phyloP scores from a whole-genome alignment of 2,113 vertebrate genomes.

The Butorides virescens region DNA sequence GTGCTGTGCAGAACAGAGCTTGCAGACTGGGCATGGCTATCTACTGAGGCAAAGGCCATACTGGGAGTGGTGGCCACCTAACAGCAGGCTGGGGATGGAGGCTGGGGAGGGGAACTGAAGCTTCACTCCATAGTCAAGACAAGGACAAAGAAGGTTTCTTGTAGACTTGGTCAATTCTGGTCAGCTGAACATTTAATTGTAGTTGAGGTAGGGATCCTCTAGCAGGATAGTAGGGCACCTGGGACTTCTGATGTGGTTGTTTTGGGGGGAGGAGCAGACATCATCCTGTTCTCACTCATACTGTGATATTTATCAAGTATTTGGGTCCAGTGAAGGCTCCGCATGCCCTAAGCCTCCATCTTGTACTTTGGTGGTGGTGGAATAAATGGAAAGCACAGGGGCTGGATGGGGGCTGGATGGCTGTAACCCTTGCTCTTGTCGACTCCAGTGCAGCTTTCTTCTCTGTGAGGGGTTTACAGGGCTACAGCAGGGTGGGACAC shows the following conservation, averaged over 20 bases:
- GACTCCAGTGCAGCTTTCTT: background rate
- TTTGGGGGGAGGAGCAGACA: background rate
- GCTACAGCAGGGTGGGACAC: background rate
- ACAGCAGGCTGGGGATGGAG: background rate
- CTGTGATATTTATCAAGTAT: background rate
- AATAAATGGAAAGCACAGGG: background rate
- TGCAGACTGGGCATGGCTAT: background rate
- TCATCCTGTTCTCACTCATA: background rate
- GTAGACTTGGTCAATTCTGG: background rate
- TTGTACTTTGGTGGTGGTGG: background rate
- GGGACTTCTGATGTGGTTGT: background rate
- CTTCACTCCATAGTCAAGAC: background rate
- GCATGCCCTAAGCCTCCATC: background rate
- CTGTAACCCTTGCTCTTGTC: background rate
- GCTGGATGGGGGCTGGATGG: background rate
- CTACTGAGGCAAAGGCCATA: background rate
- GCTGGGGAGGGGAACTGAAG: background rate
- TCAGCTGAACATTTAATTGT: background rate
- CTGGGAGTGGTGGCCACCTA: background rate
- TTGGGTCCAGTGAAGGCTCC: background rate
- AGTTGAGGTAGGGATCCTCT: background rate
- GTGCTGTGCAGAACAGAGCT: background rate
- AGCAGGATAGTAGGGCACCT: background rate
- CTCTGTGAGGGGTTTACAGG: background rate
- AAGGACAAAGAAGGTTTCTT: background rate